A percentile compares a stretch with the other conserved stretches of the same genome.
phyloP scores from a whole-genome alignment of 2,113 vertebrate species.

The Anolis sagrei region DNA sequence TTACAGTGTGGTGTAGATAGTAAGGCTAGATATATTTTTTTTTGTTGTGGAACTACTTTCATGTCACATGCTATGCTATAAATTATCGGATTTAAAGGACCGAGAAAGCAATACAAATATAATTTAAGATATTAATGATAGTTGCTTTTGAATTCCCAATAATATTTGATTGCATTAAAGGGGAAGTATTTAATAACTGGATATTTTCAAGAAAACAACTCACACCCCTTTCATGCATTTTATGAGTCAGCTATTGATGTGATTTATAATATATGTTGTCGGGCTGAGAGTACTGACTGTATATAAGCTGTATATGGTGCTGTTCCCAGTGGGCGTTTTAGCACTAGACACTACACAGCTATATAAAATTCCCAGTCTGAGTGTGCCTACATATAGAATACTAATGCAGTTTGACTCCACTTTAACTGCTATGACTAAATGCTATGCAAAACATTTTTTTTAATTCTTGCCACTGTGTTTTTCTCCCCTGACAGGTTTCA shows the following conservation, averaged over 20 bases:
- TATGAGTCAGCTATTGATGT: not conserved
- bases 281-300: not conserved
- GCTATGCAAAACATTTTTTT: no score
- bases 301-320: not conserved
- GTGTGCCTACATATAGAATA: no score
- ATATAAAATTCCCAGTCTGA: not conserved
- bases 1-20: not conserved
- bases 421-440: no score
- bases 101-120: conserved; percentile 45
- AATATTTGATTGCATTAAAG: conserved; percentile 49
- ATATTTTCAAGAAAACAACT: conserved; percentile 32
- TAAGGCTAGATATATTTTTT: no score
- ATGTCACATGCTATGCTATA: conserved; percentile 21
- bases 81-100: conserved; percentile 22
- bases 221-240: conserved; percentile 33
- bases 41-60: conserved; percentile 24
- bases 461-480: no score
- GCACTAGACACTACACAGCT: rapidly evolving
- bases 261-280: conserved; percentile 7
- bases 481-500: no score
- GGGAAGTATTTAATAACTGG: conserved; percentile 41
- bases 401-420: no score
- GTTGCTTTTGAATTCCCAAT: conserved; percentile 36
- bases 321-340: not conserved
- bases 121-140: not conserved